A percentile compares a stretch with the other conserved stretches of the same genome.
Conservation (phyloP, 1,140 invertebrate genomes). For the Fragariocoptes setiger region DNA sequence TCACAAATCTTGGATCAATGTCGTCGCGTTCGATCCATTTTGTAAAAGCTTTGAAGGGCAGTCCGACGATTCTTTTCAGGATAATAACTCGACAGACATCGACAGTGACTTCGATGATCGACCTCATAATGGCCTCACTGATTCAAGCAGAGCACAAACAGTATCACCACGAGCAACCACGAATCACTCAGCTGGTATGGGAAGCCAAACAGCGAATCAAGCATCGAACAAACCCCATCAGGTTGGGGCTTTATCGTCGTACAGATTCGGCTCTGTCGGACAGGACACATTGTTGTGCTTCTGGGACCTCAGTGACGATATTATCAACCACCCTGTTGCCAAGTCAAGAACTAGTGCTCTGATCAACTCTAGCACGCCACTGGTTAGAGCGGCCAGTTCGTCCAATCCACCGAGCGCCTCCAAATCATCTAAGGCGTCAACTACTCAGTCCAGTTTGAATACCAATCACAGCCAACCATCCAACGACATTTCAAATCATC, state of each 20-base stretch:
- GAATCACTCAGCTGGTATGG: too few relatives aligned
- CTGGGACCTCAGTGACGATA: slow-evolving; percentile 86
- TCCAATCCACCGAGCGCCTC: slow-evolving; percentile 6
- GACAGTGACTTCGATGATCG: slow-evolving; percentile 13
- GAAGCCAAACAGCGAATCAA: background rate
- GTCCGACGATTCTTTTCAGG: slow-evolving; percentile 11
- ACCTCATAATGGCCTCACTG: background rate
- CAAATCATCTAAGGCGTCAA: background rate
- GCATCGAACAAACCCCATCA: background rate
- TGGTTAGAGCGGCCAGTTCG: slow-evolving; percentile 12
- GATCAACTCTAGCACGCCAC: slow-evolving; percentile 2
- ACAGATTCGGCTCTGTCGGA: slow-evolving; percentile 75
- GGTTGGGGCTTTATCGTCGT: slow-evolving; percentile 28
- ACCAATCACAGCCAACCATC: background rate
- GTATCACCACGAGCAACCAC: too few relatives aligned
- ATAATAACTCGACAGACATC: slow-evolving; percentile 15
- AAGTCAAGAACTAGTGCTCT: slow-evolving; percentile 12
- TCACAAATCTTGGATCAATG: slow-evolving; percentile 75
- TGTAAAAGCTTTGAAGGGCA: slow-evolving; percentile 27
- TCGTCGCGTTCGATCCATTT: slow-evolving; percentile 82
- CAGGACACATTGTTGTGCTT: slow-evolving; percentile 91
- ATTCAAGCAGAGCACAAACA: too few relatives aligned
- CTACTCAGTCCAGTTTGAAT: background rate
- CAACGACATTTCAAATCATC: too few relatives aligned
- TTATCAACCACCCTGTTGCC: slow-evolving; percentile 25